Evolutionary conservation across 2,113 vertebrate genomes (phyloP).

Genomic region (Bubo blakistoni): DNA sequence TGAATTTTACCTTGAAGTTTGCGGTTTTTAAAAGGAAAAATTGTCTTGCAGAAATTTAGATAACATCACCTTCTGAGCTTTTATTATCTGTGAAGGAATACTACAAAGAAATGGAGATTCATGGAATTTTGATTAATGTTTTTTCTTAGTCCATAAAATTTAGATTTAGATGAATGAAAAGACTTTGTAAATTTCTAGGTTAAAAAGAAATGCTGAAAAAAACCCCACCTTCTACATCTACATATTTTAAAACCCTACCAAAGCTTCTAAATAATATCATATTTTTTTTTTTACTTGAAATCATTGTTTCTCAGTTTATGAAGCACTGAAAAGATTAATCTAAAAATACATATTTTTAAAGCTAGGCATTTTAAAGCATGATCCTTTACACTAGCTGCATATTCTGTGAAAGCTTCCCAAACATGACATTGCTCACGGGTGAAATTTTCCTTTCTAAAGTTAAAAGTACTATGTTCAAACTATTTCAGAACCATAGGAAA

Average conservation of each 20-base stretch:
- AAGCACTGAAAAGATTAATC: background rate
- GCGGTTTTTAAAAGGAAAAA: background rate
- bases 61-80: background rate
- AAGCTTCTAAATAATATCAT: background rate
- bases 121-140: background rate
- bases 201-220: background rate
- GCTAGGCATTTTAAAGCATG: background rate
- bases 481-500: background rate
- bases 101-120: background rate
- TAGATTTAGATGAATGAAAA: background rate
- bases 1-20: background rate
- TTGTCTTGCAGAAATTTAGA: background rate
- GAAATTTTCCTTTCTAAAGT: background rate
- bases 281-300: background rate
- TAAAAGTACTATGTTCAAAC: background rate
- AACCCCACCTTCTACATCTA: background rate
- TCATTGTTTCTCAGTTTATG: background rate
- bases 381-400: background rate
- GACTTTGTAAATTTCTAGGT: background rate
- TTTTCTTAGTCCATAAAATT: background rate
- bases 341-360: background rate
- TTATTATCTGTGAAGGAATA: background rate
- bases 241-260: background rate
- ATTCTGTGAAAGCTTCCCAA: background rate
- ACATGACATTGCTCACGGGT: background rate